Conservation (phyloP, 2,113 vertebrate species). For the Rallus limicola region DNA sequence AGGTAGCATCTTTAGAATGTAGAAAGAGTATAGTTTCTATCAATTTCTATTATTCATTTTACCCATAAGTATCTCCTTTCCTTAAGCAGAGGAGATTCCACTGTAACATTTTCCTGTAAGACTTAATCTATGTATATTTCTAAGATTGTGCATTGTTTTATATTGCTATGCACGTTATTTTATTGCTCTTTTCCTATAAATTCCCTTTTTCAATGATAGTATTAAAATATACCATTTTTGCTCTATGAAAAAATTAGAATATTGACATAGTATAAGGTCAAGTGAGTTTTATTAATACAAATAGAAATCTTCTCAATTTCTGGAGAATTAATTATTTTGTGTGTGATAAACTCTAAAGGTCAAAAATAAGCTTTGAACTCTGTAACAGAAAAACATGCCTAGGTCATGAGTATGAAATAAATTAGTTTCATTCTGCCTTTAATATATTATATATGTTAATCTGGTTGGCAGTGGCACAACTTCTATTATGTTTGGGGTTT, state of each 20-base stretch:
- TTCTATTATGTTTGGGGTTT: not conserved
- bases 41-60: not conserved
- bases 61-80: not conserved
- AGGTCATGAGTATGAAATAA: not conserved
- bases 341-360: not conserved
- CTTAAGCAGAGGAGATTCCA: not conserved
- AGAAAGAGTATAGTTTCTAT: not conserved
- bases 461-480: not conserved
- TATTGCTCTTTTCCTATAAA: not conserved
- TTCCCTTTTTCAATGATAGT: not conserved
- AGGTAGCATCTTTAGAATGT: not conserved
- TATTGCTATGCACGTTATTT: not conserved
- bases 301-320: not conserved
- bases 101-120: not conserved
- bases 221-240: not conserved
- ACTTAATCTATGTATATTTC: not conserved
- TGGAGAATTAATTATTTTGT: not conserved
- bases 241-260: not conserved
- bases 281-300: not conserved
- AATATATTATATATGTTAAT: not conserved
- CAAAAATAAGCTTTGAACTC: not conserved
- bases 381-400: not conserved
- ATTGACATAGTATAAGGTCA: not conserved
- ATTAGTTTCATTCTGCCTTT: not conserved
- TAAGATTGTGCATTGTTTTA: not conserved